A percentile compares a stretch with the other conserved stretches of the same genome.
These are phyloP conservation scores for Sardinella longiceps DNA, from an alignment of 2,797 vertebrate species.

Conservation along the genomic window DNA sequence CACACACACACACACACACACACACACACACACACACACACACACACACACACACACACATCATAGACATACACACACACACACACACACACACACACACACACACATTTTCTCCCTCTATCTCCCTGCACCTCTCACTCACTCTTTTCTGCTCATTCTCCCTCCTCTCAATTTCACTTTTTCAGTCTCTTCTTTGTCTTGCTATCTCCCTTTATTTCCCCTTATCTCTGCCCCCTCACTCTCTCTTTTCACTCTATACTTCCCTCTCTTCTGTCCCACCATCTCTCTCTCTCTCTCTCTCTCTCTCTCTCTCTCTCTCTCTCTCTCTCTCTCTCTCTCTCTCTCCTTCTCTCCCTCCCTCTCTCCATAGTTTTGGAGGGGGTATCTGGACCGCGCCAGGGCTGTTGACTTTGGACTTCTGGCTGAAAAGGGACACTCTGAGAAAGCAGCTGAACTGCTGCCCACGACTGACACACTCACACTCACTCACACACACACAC, in stretches of 20 bases:
- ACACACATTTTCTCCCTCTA: not conserved
- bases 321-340: conserved; percentile 39
- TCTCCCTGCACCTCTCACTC: not conserved
- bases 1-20: conserved; percentile 13
- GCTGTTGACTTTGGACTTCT: conserved; percentile 76
- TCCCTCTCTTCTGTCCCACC: not conserved
- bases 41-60: not conserved
- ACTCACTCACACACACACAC: conserved; percentile 19
- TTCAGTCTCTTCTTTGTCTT: not conserved
- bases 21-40: not conserved
- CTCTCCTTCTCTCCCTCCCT: conserved; percentile 36
- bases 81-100: not conserved
- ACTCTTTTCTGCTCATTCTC: not conserved
- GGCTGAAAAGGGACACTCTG: conserved; percentile 67
- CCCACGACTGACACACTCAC: conserved; percentile 27
- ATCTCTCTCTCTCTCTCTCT: not conserved
- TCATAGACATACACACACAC: not conserved
- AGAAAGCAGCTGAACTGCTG: conserved; percentile 61
- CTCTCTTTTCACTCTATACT: not conserved
- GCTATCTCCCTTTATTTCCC: not conserved
- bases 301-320: conserved; percentile 25
- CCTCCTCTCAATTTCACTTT: conserved; percentile 8
- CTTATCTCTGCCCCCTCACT: not conserved
- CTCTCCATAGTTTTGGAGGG: conserved; percentile 14
- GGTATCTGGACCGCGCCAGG: conserved; percentile 54